These are phyloP conservation scores for Apantesis nais DNA, from an alignment of 2,888 invertebrate species.

Conservation along the genomic window DNA sequence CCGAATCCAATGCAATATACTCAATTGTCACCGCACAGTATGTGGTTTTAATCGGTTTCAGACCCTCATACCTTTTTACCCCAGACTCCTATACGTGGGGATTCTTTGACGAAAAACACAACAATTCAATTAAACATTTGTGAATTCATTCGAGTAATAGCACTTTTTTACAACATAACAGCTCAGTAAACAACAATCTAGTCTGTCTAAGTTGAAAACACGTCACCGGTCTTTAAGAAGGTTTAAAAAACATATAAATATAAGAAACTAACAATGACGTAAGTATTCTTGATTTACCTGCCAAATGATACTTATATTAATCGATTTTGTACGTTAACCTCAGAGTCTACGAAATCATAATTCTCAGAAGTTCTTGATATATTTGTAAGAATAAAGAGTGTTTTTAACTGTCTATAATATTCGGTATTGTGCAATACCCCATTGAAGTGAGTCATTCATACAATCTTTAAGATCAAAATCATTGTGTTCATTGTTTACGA, in stretches of 20 bases:
- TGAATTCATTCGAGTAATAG: not conserved
- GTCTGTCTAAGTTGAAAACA: not conserved
- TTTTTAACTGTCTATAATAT: not conserved
- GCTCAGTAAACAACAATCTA: too few relatives aligned
- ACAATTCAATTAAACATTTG: not conserved
- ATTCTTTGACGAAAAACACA: too few relatives aligned
- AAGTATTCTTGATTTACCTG: not conserved
- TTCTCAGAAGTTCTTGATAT: conserved; percentile 2
- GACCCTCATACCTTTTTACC: too few relatives aligned
- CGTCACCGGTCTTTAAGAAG: too few relatives aligned
- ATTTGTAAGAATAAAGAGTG: not conserved
- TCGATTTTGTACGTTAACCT: not conserved
- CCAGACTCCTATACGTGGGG: too few relatives aligned
- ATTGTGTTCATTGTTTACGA: not conserved
- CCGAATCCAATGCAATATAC: too few relatives aligned
- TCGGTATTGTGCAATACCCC: not conserved
- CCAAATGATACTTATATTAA: not conserved
- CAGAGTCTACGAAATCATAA: not conserved
- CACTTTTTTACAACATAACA: not conserved
- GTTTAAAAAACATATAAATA: not conserved
- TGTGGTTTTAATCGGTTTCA: too few relatives aligned
- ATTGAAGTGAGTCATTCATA: conserved; percentile 2
- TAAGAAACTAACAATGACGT: not conserved
- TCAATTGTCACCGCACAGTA: too few relatives aligned
- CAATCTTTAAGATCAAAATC: not conserved